phyloP scores from a whole-genome alignment of 2,888 invertebrate species.

The Chrysolina americana region DNA sequence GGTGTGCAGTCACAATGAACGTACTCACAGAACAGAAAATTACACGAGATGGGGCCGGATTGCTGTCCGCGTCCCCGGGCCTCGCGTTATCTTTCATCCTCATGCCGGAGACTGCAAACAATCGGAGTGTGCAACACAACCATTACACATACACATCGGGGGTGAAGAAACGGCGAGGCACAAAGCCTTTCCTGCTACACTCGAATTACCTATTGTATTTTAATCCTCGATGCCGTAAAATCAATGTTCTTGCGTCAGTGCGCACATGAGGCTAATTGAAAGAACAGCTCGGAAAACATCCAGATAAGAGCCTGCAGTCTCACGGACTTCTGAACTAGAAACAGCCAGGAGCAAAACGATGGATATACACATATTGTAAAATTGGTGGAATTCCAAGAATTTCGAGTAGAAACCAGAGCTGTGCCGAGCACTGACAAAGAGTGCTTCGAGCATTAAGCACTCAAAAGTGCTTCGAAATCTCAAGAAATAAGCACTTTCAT shows the following conservation, averaged over 20 bases:
- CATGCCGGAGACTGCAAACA: constrained; percentile 51
- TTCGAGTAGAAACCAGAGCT: no score
- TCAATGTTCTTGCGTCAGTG: constrained; percentile 32
- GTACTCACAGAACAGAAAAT: constrained; percentile 57
- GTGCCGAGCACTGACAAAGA: no score
- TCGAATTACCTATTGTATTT: constrained; percentile 48
- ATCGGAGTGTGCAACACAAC: constrained; percentile 57
- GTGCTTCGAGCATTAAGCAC: no score
- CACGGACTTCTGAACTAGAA: not conserved
- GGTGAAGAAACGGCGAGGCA: constrained; percentile 45
- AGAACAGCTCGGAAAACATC: not conserved
- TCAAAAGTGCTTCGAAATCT: no score
- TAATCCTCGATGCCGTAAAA: constrained; percentile 44
- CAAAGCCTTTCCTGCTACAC: constrained; percentile 43
- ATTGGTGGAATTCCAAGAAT: no score
- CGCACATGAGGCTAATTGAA: not conserved
- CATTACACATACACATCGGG: constrained; percentile 50
- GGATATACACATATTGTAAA: no score
- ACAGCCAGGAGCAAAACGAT: not conserved
- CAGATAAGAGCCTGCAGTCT: constrained; percentile 1
- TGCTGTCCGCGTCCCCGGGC: constrained; percentile 35
- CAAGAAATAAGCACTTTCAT: no score
- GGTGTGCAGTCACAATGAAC: constrained; percentile 56
- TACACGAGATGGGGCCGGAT: constrained; percentile 56
- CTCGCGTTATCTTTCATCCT: constrained; percentile 49